A percentile compares a stretch with the other conserved stretches of the same genome.
phyloP scores from a whole-genome alignment of 1,140 invertebrate genomes.

The Alviniconcha marisindica region DNA sequence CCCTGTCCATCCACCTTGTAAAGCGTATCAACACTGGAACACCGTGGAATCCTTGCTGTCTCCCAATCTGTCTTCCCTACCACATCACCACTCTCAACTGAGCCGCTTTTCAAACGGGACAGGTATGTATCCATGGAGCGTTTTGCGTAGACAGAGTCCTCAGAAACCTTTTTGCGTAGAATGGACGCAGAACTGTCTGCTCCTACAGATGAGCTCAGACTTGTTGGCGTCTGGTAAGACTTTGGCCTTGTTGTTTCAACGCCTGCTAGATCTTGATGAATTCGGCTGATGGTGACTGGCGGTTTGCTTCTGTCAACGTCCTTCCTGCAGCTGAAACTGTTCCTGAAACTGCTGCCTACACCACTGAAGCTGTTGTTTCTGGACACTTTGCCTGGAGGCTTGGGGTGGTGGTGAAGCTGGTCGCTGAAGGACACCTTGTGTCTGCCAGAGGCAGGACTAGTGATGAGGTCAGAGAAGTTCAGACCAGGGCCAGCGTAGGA shows the following conservation, averaged over 20 bases:
- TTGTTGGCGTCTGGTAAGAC: background rate
- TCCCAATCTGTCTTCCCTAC: background rate
- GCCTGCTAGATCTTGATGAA: slow-evolving; percentile 2
- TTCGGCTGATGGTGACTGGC: background rate
- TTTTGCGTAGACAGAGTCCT: background rate
- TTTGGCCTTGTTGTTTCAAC: background rate
- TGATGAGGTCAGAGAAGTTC: slow-evolving; percentile 45
- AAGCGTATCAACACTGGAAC: slow-evolving; percentile 56
- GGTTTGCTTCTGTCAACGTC: background rate
- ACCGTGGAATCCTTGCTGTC: slow-evolving; percentile 38
- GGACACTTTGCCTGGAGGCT: background rate
- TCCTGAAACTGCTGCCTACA: background rate
- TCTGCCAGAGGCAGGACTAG: background rate
- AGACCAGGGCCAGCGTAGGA: slow-evolving; percentile 46
- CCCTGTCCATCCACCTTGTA: slow-evolving; percentile 39
- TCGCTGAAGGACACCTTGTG: background rate
- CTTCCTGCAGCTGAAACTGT: background rate
- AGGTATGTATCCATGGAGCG: slow-evolving; percentile 51
- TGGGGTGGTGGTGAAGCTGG: background rate
- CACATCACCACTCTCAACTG: background rate
- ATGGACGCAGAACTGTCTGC: background rate
- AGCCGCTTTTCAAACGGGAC: slow-evolving; percentile 16
- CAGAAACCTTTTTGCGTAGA: background rate
- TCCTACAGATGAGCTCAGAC: slow-evolving; percentile 1
- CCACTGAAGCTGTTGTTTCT: slow-evolving; percentile 13